Percentiles rank a stretch among this genome's conserved stretches.
Conservation (phyloP, 2,888 invertebrate species). For the Boloria euphrosyne region DNA sequence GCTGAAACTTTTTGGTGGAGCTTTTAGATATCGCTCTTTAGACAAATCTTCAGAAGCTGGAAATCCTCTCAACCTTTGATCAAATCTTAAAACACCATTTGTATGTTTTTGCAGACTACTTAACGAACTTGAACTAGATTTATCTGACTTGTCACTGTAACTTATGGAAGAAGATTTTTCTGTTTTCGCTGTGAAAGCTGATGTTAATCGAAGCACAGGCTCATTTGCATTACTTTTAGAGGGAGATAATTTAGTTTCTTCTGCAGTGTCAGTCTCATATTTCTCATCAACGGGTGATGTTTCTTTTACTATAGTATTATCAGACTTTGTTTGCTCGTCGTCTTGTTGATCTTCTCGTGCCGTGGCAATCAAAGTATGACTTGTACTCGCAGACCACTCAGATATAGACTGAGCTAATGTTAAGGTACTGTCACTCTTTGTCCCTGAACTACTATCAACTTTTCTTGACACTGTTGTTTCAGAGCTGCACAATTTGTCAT, state of each 20-base stretch:
- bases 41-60: conserved; percentile 55
- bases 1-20: conserved; percentile 75
- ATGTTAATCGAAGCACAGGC: conserved; percentile 63
- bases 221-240: conserved; percentile 52
- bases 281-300: conserved; percentile 51
- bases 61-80: conserved; percentile 64
- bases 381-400: conserved; percentile 92
- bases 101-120: conserved; percentile 76
- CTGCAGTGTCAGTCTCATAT: conserved; percentile 50
- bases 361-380: conserved; percentile 87
- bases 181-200: conserved; percentile 60
- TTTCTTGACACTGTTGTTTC: conserved; percentile 80
- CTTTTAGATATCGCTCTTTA: conserved; percentile 68
- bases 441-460: conserved; percentile 85
- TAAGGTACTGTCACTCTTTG: conserved; percentile 90
- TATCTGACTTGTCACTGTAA: conserved; percentile 77
- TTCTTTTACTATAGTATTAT: conserved; percentile 75
- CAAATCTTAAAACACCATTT: conserved; percentile 67
- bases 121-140: conserved; percentile 78
- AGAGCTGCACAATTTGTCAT: conserved; percentile 84
- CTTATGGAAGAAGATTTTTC: conserved; percentile 80
- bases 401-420: conserved; percentile 90
- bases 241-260: conserved; percentile 52
- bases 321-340: conserved; percentile 71
- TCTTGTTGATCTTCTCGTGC: conserved; percentile 74